These are phyloP conservation scores for Sitobion miscanthi DNA, from an alignment of 1,140 invertebrate species.

Conservation along the genomic window DNA sequence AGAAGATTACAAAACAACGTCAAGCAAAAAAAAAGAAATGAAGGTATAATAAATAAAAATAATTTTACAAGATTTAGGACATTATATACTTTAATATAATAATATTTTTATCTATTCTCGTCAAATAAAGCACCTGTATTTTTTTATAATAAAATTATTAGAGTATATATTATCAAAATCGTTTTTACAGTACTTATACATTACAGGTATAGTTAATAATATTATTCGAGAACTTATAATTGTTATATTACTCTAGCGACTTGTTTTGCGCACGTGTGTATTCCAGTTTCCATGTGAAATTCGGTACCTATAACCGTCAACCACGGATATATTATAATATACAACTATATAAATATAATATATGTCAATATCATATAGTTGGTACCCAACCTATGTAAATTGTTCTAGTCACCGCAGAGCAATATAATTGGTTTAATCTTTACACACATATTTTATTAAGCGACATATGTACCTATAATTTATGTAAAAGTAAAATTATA, in stretches of 20 bases:
- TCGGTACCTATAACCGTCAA: background rate
- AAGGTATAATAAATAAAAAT: no score
- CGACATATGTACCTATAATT: background rate
- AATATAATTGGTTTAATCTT: background rate
- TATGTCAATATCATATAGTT: background rate
- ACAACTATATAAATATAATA: no score
- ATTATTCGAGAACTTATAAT: no score
- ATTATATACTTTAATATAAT: background rate
- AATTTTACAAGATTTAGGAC: background rate
- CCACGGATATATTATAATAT: background rate
- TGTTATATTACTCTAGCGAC: no score
- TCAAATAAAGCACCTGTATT: background rate
- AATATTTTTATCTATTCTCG: background rate
- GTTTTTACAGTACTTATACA: no score
- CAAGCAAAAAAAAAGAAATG: background rate
- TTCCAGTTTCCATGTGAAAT: background rate
- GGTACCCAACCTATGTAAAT: background rate
- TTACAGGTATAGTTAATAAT: no score
- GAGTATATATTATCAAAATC: no score
- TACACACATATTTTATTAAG: background rate
- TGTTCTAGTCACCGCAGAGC: background rate
- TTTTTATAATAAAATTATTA: background rate
- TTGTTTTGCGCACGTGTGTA: no score
- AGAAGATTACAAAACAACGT: background rate
- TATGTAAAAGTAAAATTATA: background rate